Base-by-base conservation (phyloP, 2,113 vertebrate genomes). In the Protobothrops mucrosquamatus region DNA sequence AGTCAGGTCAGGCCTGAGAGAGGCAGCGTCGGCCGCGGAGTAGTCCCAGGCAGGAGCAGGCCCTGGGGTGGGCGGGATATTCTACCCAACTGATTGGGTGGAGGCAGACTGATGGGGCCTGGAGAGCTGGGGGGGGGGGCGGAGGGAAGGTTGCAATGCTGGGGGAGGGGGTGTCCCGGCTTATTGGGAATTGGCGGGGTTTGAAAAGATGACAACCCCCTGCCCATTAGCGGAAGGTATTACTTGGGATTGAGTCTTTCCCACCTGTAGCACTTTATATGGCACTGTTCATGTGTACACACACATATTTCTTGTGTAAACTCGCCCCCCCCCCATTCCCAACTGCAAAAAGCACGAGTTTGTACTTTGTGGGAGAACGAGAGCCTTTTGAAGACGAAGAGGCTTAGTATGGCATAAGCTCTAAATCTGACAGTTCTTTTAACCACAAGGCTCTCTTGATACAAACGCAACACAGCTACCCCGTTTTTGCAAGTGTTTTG, bases 1-100 rank as follows among this genome's bases (percentile, higher is more conserved):
- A 98, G 98, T 97, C 92, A 34, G 92, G 48, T 64, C 54, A 89
- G 39, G 74, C 87, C 52, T 1, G 91, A 87, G 92, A 1, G 61
- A 54, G 22, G 54, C 23, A 43, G 54, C 34, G 86, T 87, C 51
- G 15, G 54, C 26, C 69, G 56, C 43, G 89, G 1, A 54, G 89
- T 22, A 81, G 64, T 89, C 26, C 39, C 39, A 61, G 88, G 54
- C 85, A 46, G 43, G 48, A 51, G 64, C 90, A 81, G 43, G 87
- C 86, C 81, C 51, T 26, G 55, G 24, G 7, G 51, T 12, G 86
- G 23, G 29, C 7, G 51, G 15, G 24, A 0, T 6, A 1, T n/a
- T 52, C 26, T 52, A 24, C 2, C 46, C 39, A 48, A 26, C 48
- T 15, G 46, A 5, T 51, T 14, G 46, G 86, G 24, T 52, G 46